These are phyloP conservation scores for Orthosia gothica DNA, from an alignment of 2,888 invertebrate genomes.

Conservation along the genomic window DNA sequence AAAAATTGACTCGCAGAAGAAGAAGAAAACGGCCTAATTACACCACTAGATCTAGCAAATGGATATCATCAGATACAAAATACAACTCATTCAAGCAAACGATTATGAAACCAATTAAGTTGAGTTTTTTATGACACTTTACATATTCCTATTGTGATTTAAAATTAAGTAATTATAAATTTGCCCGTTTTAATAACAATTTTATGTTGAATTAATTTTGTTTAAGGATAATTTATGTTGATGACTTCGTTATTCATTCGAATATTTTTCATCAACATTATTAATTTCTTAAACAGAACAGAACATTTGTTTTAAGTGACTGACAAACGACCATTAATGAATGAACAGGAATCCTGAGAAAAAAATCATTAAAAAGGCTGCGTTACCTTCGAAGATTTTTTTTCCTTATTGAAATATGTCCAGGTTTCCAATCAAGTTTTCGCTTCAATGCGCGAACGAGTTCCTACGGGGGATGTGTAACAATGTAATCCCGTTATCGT, in stretches of 20 bases:
- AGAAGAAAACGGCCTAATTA: not conserved
- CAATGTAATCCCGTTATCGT: constrained; percentile 60
- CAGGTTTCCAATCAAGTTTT: constrained; percentile 58
- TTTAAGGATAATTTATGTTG: not conserved
- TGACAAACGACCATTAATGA: not conserved
- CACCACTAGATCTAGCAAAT: not conserved
- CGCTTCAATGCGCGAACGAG: constrained; percentile 41
- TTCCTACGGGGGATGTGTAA: constrained; percentile 53
- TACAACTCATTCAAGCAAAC: not conserved
- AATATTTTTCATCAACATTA: not conserved
- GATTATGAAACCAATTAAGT: not conserved
- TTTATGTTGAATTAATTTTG: not conserved
- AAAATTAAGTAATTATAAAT: too few relatives aligned
- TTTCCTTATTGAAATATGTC: constrained; percentile 42
- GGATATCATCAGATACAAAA: constrained; percentile 7
- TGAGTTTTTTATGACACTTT: not conserved
- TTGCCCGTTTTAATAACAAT: not conserved
- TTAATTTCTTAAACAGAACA: not conserved
- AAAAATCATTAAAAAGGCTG: not conserved
- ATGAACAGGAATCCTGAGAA: not conserved
- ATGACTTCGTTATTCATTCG: not conserved
- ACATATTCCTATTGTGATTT: not conserved
- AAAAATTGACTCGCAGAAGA: too few relatives aligned
- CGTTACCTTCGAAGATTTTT: not conserved
- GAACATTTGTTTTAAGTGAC: not conserved